Evolutionary conservation across 2,888 invertebrate genomes (phyloP).

Genomic region (Ferrisia virgata): DNA sequence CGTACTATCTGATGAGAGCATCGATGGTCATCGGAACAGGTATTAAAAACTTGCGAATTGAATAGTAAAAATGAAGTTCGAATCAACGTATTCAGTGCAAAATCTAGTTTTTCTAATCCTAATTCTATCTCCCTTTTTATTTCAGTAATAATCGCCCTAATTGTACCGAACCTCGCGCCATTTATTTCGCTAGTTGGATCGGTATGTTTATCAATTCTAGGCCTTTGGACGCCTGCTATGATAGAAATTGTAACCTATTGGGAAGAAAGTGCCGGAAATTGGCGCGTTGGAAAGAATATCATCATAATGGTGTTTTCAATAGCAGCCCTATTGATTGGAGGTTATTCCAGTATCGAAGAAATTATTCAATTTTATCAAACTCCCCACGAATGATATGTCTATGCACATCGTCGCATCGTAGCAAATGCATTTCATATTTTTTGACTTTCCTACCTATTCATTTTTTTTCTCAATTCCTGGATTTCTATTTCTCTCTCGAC

Average conservation of each 20-base stretch:
- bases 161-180: constrained; percentile 77
- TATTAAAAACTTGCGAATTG: too few species aligned
- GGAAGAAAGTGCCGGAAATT: constrained; percentile 54
- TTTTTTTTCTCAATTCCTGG: too few species aligned
- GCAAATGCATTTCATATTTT: too few species aligned
- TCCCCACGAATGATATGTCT: background rate
- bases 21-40: constrained; percentile 53
- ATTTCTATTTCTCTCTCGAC: too few species aligned
- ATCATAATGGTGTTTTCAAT: constrained; percentile 62
- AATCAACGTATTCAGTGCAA: too few species aligned
- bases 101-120: too few species aligned
- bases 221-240: constrained; percentile 70
- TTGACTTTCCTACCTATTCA: too few species aligned
- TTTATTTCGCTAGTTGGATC: constrained; percentile 89
- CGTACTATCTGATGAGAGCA: constrained; percentile 52
- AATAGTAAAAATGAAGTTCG: too few species aligned
- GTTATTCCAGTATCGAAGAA: constrained; percentile 54
- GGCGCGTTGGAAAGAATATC: constrained; percentile 67
- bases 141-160: constrained; percentile 68
- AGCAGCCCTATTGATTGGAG: constrained; percentile 67
- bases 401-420: too few species aligned
- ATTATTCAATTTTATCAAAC: constrained; percentile 52
- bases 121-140: constrained; percentile 5
- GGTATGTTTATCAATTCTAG: constrained; percentile 65
- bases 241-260: constrained; percentile 62